Evolutionary conservation across 2,113 vertebrate species (phyloP).

Genomic region (Oostethus manadensis): DNA sequence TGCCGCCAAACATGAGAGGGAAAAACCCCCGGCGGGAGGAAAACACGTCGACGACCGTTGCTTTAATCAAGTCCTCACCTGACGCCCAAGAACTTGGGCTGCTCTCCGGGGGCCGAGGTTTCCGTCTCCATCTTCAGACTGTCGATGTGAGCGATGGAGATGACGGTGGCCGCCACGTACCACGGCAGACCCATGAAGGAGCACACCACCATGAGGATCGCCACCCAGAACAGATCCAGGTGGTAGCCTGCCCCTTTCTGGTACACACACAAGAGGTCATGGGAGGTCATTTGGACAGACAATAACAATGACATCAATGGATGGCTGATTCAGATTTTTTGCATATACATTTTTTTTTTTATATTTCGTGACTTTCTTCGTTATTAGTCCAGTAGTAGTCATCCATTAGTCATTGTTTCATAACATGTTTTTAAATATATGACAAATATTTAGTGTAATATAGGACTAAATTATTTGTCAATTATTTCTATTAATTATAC

Average conservation of each 20-base stretch:
- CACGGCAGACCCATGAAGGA: slow-evolving; percentile 97
- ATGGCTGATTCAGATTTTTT: too few species aligned
- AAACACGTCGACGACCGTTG: too few species aligned
- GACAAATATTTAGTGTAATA: too few species aligned
- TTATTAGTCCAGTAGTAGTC: too few species aligned
- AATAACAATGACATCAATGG: neutral
- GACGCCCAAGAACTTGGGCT: slow-evolving; percentile 95
- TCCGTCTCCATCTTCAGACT: slow-evolving; percentile 99
- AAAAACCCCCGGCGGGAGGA: neutral
- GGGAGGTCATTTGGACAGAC: slow-evolving; percentile 5
- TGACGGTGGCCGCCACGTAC: slow-evolving; percentile 97
- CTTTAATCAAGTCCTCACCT: too few species aligned
- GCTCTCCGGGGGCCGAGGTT: slow-evolving; percentile 93
- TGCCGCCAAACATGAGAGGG: neutral
- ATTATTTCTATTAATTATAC: too few species aligned
- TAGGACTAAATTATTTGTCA: too few species aligned
- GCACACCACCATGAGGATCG: slow-evolving; percentile 84
- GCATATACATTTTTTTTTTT: too few species aligned
- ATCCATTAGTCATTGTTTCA: too few species aligned
- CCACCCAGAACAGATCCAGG: slow-evolving; percentile 95
- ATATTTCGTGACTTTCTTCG: too few species aligned
- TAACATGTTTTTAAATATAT: too few species aligned
- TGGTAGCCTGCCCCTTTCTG: slow-evolving; percentile 99
- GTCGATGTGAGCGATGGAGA: slow-evolving; percentile 98
- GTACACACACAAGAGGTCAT: slow-evolving; percentile 1